A percentile compares a stretch with the other conserved stretches of the same genome.
phyloP scores from a whole-genome alignment of 2,113 vertebrate genomes.

The Copsychus sechellarum region DNA sequence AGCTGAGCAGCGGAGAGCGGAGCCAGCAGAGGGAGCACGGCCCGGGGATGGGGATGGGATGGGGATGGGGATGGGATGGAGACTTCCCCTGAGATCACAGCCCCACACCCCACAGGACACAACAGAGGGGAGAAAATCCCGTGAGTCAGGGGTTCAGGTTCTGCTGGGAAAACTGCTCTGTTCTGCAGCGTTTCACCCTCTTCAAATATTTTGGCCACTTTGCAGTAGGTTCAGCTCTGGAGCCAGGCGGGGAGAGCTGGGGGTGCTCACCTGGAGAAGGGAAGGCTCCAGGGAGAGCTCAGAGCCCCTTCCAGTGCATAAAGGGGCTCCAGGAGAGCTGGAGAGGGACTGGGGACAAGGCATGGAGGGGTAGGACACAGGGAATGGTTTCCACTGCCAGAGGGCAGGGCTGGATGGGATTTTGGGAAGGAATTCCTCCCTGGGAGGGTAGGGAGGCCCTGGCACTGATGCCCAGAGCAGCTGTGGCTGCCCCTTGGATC shows the following conservation, averaged over 20 bases:
- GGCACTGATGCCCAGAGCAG: not conserved
- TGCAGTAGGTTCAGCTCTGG: not conserved
- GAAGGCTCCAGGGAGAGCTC: not conserved
- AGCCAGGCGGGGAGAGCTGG: not conserved
- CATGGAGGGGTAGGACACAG: not conserved
- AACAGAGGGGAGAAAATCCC: fast-evolving
- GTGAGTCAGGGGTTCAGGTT: fast-evolving
- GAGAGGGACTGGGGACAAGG: not conserved
- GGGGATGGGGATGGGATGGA: not conserved
- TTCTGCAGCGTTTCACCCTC: fast-evolving
- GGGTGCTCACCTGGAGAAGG: fast-evolving
- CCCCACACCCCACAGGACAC: fast-evolving
- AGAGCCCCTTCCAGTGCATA: fast-evolving
- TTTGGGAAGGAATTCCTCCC: fast-evolving
- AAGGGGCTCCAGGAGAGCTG: not conserved
- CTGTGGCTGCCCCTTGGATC: not conserved
- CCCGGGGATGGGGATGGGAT: too few species aligned
- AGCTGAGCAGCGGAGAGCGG: fast-evolving
- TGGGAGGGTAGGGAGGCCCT: fast-evolving
- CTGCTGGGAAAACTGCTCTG: too few species aligned
- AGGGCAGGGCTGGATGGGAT: fast-evolving
- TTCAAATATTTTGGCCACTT: not conserved
- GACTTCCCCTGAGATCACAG: fast-evolving
- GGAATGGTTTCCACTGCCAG: not conserved
- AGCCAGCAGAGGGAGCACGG: conserved; percentile 54